These are phyloP conservation scores for Ericerus pela DNA, from an alignment of 1,140 invertebrate species.

Conservation along the genomic window DNA sequence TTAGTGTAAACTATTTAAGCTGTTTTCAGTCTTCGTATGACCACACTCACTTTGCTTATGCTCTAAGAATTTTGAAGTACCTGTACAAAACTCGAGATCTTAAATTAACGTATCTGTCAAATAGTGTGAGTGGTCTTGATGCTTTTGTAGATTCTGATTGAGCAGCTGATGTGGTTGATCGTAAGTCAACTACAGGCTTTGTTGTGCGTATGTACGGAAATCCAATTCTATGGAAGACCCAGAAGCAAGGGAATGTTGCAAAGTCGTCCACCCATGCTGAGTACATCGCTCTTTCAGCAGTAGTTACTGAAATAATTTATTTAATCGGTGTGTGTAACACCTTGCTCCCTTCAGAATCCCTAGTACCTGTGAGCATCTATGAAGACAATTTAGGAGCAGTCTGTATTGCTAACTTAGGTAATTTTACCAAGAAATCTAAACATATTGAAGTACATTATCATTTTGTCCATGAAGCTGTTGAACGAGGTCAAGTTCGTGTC, in stretches of 20 bases:
- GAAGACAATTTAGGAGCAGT: neutral
- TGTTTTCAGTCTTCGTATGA: conserved; percentile 31
- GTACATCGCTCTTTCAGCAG: conserved; percentile 25
- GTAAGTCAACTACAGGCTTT: conserved; percentile 27
- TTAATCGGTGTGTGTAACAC: neutral
- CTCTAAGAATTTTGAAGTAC: conserved; percentile 33
- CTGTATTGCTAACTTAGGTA: neutral
- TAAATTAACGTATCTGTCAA: conserved; percentile 8
- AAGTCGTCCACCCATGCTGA: conserved; percentile 26
- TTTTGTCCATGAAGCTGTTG: neutral
- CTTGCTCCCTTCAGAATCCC: neutral
- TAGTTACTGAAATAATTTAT: conserved; percentile 20
- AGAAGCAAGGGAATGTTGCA: conserved; percentile 24
- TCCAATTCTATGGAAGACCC: conserved; percentile 22
- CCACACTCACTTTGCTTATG: conserved; percentile 29
- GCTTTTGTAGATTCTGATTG: conserved; percentile 27
- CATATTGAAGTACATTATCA: neutral
- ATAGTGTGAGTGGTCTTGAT: no score
- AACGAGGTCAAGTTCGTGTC: neutral
- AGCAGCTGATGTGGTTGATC: conserved; percentile 25
- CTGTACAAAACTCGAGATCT: conserved; percentile 28
- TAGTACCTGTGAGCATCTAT: neutral
- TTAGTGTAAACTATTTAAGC: conserved; percentile 31
- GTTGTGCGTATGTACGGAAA: conserved; percentile 18
- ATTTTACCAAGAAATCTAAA: neutral